A percentile compares a stretch with the other conserved stretches of the same genome.
phyloP scores from a whole-genome alignment of 2,113 vertebrate species.

The Eretmochelys imbricata region DNA sequence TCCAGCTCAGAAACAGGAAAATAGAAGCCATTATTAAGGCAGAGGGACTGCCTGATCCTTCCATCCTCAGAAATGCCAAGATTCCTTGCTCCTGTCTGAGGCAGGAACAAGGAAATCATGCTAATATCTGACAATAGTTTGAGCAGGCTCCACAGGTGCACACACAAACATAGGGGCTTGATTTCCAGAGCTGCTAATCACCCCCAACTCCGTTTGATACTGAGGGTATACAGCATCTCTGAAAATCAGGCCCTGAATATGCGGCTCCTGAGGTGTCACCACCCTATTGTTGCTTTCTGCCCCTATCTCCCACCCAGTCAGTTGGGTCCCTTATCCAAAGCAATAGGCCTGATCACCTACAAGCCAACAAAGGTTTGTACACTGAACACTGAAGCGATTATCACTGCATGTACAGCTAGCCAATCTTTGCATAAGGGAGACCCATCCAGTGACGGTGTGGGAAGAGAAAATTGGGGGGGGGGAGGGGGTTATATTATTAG shows the following conservation, averaged over 20 bases:
- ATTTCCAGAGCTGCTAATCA: not conserved
- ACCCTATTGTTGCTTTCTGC: not conserved
- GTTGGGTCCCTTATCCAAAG: not conserved
- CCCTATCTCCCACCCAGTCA: not conserved
- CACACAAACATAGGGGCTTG: not conserved
- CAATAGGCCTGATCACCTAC: rapidly evolving
- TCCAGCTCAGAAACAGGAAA: not conserved
- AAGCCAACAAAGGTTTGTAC: not conserved
- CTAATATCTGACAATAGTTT: not conserved
- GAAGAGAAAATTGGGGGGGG: too few species aligned
- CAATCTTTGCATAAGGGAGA: not conserved
- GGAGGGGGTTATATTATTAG: rapidly evolving
- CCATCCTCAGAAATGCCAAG: not conserved
- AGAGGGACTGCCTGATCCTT: not conserved
- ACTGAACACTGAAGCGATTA: rapidly evolving
- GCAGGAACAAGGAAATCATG: not conserved
- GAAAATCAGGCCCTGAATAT: not conserved
- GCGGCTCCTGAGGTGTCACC: not conserved
- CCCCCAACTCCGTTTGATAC: not conserved
- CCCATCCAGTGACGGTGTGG: not conserved
- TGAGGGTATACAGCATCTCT: not conserved
- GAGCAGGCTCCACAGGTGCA: not conserved
- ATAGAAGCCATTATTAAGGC: not conserved
- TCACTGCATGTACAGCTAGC: not conserved
- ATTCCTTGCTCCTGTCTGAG: not conserved